Base-by-base conservation (phyloP, 2,797 vertebrate species). In the Hephaestus fuliginosus region DNA sequence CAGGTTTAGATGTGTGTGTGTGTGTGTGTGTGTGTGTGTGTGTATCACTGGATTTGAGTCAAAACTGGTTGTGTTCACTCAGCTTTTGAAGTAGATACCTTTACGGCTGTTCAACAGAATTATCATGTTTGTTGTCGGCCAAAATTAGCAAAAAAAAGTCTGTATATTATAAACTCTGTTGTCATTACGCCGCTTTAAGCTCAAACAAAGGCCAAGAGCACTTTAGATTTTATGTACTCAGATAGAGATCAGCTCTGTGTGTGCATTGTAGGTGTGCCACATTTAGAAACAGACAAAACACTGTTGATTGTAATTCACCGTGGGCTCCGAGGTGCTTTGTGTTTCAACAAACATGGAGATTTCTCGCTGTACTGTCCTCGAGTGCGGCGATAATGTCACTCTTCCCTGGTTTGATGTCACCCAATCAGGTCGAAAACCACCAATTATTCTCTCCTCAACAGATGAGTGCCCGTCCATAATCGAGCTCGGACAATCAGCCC, bases 401-500 rank as follows among this genome's bases (percentile, higher is more conserved):
- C 13, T 25, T 61, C 36, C 80, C 12, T 1, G 15, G 15, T 69
- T 68, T 70, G 69, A 76, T 80, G 28, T 69, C 56, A 14, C 28
- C 25, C 62, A 84, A 76, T 83, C 80, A 72, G 33, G 70, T 53
- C 73, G 56, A 25, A 86, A 86, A 71, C 36, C 22, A 44, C 25
- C 58, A 56, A 51, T 84, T 75, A 58, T 64, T 86, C 1, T 88
- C 73, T 71, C 68, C 65, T 83, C 58, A 5, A 72, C 86, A 96
- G 95, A 94, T 96, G 91, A 95, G 88, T 48, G 11, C 12, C 74
- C 80, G 18, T 71, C 76, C 75, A 14, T 91, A 87, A 84, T 81
- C 33, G n/a, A 85, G 80, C 81, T 64, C 25, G 61, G 85, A 92
- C 80, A 65, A 83, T 90, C 86, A 57, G 72, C 25, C 76, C 78